Conservation (phyloP, 1,140 invertebrate species). For the Camponotus vicinus region DNA sequence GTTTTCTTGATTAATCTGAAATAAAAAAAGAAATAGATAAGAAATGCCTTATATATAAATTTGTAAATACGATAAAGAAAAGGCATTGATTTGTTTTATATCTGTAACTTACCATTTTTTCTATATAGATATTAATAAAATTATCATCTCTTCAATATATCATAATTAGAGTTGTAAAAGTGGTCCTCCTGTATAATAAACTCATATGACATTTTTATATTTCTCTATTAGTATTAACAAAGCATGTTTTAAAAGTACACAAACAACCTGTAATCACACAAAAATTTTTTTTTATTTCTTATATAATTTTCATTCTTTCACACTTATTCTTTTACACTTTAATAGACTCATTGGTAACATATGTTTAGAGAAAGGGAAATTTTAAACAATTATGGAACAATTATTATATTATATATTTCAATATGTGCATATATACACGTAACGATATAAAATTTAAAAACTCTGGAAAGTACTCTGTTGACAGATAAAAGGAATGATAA, state of each 20-base stretch:
- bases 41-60: not conserved
- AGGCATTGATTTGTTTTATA: not conserved
- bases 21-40: slow-evolving; percentile 27
- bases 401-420: not conserved
- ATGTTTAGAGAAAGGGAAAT: not conserved
- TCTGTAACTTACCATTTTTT: slow-evolving; percentile 36
- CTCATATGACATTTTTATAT: slow-evolving; percentile 34
- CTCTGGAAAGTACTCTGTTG: not conserved
- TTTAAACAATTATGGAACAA: not conserved
- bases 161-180: not conserved
- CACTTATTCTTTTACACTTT: not conserved
- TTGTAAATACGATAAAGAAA: not conserved
- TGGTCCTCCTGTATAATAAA: not conserved
- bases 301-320: not conserved
- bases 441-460: not conserved
- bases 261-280: slow-evolving; percentile 29
- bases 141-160: slow-evolving; percentile 66
- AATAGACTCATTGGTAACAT: not conserved
- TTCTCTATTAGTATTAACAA: not conserved
- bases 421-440: not conserved
- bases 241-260: not conserved
- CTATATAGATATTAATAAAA: not conserved
- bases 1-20: slow-evolving; percentile 33
- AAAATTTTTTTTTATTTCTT: not conserved
- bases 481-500: not conserved